phyloP scores from a whole-genome alignment of 1,140 invertebrate genomes.

The Theocolax elegans region DNA sequence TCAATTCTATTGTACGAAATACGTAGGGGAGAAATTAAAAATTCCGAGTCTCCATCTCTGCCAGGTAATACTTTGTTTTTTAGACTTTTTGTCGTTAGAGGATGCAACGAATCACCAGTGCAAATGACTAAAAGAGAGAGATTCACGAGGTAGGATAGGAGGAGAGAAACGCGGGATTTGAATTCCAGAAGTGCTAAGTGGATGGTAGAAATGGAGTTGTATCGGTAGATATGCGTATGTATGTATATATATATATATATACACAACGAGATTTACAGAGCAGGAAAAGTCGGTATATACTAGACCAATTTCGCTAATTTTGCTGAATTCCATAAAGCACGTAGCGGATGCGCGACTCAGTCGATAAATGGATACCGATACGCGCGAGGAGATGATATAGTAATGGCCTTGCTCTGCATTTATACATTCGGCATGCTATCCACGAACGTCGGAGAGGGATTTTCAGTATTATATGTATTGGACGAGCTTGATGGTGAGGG shows the following conservation, averaged over 20 bases:
- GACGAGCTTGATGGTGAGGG: no score
- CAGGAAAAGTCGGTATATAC: not conserved
- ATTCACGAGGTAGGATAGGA: not conserved
- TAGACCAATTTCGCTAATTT: conserved; percentile 44
- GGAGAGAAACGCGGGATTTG: not conserved
- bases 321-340: conserved; percentile 40
- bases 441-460: no score
- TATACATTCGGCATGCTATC: no score
- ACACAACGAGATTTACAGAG: no score
- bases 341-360: not conserved
- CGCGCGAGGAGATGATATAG: not conserved
- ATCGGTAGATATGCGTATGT: no score
- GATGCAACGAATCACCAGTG: not conserved
- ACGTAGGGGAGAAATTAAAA: no score
- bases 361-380: not conserved
- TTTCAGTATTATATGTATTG: no score
- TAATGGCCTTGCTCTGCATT: not conserved
- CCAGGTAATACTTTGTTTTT: no score
- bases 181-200: conserved; percentile 21
- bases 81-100: not conserved
- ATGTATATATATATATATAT: no score
- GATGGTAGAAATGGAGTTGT: no score
- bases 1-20: no score
- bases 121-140: not conserved
- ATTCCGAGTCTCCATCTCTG: no score